phyloP scores from a whole-genome alignment of 2,888 invertebrate species.

The Hydraecia micacea region DNA sequence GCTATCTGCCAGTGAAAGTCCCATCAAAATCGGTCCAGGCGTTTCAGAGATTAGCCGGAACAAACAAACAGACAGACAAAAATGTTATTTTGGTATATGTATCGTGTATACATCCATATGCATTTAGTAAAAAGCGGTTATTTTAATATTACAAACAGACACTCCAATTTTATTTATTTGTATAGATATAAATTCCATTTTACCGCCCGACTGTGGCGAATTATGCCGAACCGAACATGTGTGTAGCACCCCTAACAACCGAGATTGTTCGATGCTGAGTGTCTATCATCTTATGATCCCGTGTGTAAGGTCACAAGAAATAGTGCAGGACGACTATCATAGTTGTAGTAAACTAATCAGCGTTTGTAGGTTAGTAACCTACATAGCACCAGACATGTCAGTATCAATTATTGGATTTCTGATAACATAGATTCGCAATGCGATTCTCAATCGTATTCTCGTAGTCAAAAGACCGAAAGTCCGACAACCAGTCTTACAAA shows the following conservation, averaged over 20 bases:
- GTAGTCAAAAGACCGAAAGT: neutral
- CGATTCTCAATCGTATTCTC: neutral
- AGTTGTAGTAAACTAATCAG: conserved; percentile 18
- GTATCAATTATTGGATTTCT: neutral
- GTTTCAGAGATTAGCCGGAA: too few relatives aligned
- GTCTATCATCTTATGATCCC: neutral
- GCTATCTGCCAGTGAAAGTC: too few relatives aligned
- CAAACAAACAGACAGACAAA: too few relatives aligned
- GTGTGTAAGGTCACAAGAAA: conserved; percentile 1
- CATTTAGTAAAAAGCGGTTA: too few relatives aligned
- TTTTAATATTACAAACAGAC: too few relatives aligned
- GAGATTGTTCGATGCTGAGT: conserved; percentile 9
- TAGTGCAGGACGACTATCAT: neutral
- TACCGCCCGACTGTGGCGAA: neutral
- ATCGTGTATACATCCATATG: too few relatives aligned
- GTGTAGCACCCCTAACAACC: neutral
- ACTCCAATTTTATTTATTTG: too few relatives aligned
- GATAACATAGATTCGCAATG: neutral
- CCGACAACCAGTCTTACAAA: neutral
- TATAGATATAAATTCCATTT: too few relatives aligned
- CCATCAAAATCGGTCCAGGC: too few relatives aligned
- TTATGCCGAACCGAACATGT: neutral
- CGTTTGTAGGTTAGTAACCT: conserved; percentile 13
- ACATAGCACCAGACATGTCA: neutral
- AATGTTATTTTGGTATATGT: too few relatives aligned